Base-by-base conservation (phyloP, 2,797 vertebrate species). In the Oryzias dopingdopingensis region DNA sequence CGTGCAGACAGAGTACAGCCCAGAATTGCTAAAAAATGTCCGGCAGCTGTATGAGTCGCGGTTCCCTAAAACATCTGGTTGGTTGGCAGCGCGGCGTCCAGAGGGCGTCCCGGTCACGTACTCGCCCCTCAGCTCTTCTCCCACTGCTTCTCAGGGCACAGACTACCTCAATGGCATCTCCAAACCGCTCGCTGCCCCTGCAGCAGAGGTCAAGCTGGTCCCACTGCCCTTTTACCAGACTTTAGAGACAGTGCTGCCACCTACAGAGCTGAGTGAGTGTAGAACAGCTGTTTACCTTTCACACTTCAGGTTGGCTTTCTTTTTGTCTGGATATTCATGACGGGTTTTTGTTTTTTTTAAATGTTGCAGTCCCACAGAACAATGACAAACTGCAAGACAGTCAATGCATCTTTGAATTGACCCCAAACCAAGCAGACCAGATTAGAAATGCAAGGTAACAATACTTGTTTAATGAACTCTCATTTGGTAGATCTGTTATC, bases 301-400 rank as follows among this genome's bases (percentile, higher is more conserved):
- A 37, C 0, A 46, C 52, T 24, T 22, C 6, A 23, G 17, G 6
- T 22, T 0, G 29, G 45, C 47, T 32, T 0, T 47, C 14, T 57
- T 29, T 24, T 60, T 37, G 46, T 32, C 42, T 55, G 5, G 4
- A 6, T 20, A 71, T 64, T 59, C 68, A 14, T 47, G 32, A 37
- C 59, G 4, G 14, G 51, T 46, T 13, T 13, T 63, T 20, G 79
- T 52, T 48, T 10, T 62, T 26, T 80, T 63, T 82, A 18, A 73
- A 37, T 12, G 32, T 37, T 37, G 32, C 32, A 99, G 97, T 98
- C 78, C 93, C 96, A 62, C 96, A 97, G 90, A 98, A 95, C 74
- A 95, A 86, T 2, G 97, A 98, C 86, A 98, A 98, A 89, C 93
- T 99, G 54, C 97, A 99, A 84, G 96, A 98, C 79, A 99, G 95